Conservation (phyloP, 2,113 vertebrate genomes). For the Trochalopteron elliotii region DNA sequence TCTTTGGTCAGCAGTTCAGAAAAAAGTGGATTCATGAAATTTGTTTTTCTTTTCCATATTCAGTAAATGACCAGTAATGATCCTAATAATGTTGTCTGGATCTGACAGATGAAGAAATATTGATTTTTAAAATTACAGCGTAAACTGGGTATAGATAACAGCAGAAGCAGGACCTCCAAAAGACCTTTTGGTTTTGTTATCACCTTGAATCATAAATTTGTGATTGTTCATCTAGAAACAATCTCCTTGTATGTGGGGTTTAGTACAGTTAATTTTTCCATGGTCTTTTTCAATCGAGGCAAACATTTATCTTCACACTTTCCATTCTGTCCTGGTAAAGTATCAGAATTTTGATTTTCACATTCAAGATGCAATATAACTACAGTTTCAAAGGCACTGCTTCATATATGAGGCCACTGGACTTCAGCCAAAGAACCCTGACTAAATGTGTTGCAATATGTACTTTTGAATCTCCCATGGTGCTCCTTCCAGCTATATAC, state of each 20-base stretch:
- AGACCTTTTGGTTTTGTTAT: not conserved
- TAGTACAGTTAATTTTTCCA: not conserved
- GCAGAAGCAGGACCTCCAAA: not conserved
- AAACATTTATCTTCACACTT: not conserved
- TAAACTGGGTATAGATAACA: not conserved
- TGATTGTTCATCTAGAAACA: not conserved
- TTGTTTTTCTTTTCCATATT: not conserved
- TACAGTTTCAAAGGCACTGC: not conserved
- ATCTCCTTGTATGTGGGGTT: accelerated
- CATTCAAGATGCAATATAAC: not conserved
- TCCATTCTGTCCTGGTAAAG: accelerated
- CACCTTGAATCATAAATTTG: not conserved
- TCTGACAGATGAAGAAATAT: not conserved
- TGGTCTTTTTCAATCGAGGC: not conserved
- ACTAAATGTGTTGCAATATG: not conserved
- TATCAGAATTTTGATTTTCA: not conserved
- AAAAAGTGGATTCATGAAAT: not conserved
- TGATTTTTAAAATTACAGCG: not conserved
- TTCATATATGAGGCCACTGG: not conserved
- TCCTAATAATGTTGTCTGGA: not conserved
- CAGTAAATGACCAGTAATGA: not conserved
- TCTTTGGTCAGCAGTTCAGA: not conserved
- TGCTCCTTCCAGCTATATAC: not conserved
- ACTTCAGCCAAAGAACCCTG: not conserved
- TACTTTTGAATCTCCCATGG: not conserved